These are phyloP conservation scores for Brenthis ino DNA, from an alignment of 2,888 invertebrate genomes.

Conservation along the genomic window DNA sequence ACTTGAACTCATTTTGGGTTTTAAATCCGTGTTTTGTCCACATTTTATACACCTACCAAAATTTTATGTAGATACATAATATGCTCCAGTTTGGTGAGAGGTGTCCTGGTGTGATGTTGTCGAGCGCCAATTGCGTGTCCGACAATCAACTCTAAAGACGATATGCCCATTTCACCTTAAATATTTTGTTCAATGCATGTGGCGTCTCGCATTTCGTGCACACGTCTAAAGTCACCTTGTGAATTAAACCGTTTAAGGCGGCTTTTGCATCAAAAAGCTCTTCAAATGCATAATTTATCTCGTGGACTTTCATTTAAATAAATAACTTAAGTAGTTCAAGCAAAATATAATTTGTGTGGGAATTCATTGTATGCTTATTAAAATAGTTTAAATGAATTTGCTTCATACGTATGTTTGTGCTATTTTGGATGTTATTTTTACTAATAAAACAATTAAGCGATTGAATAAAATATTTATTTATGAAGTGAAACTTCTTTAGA, in stretches of 20 bases:
- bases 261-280: constrained; percentile 48
- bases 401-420: neutral
- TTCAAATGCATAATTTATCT: constrained; percentile 58
- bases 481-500: too few relatives aligned
- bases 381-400: neutral
- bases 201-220: constrained; percentile 46
- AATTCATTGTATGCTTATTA: neutral
- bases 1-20: constrained; percentile 8
- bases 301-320: constrained; percentile 56
- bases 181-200: constrained; percentile 51
- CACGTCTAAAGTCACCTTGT: constrained; percentile 56
- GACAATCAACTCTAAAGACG: constrained; percentile 22
- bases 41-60: neutral
- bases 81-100: constrained; percentile 29
- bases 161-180: constrained; percentile 44
- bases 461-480: too few relatives aligned
- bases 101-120: constrained; percentile 18
- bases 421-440: too few relatives aligned
- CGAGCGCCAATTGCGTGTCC: constrained; percentile 16
- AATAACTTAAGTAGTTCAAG: constrained; percentile 30
- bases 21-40: constrained; percentile 1
- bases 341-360: constrained; percentile 39
- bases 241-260: constrained; percentile 60
- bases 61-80: neutral
- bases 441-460: too few relatives aligned